Base-by-base conservation (phyloP, 2,888 invertebrate species). In the Microdon myrmicae region DNA sequence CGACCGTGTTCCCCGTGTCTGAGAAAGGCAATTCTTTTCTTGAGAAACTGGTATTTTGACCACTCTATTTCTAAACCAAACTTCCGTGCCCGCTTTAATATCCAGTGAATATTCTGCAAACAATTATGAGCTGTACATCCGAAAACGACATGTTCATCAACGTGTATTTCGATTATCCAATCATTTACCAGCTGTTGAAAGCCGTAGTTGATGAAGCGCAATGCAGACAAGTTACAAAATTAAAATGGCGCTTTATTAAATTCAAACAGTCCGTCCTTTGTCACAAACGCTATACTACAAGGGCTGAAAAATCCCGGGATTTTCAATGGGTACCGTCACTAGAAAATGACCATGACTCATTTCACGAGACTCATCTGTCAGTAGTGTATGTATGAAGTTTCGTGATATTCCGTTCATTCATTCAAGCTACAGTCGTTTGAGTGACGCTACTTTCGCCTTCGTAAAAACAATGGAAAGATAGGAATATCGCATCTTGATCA, bases 61-160 rank as follows among this genome's bases (percentile, higher is more conserved):
- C 66, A 68, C 4, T 67, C 68, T 4, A 68, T 67, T 58, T 55
- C 20, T 2, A 68, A 56, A 6, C 61, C 60, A 17, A 44, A 47
- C 22, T 61, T 9, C 16, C 47, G 31, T 1, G 59, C 55, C 16
- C 34, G 25, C 0, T 48, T 10, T n/a, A 70, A n/a, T 4, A 66
- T 54, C 9, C n/a, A 35, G 25, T 34, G 23, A 22, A 68, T 9
- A 8, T 51, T 48, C 1, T 5, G 3, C 23, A 69, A 25, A 20
- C 48, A 54, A 17, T 53, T 32, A 13, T 68, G 49, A 23, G 53
- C 45, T 14, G 54, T 25, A 1, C n/a, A 4, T 6, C 61, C 54
- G n/a, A 59, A 44, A n/a, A 68, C 13, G 10, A 68, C 43, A 2
- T 68, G 39, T 19, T 68, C 48, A 41, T 68, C 68, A 1, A 68